phyloP scores from a whole-genome alignment of 2,797 vertebrate genomes.

The Dromococcyx pavoninus region DNA sequence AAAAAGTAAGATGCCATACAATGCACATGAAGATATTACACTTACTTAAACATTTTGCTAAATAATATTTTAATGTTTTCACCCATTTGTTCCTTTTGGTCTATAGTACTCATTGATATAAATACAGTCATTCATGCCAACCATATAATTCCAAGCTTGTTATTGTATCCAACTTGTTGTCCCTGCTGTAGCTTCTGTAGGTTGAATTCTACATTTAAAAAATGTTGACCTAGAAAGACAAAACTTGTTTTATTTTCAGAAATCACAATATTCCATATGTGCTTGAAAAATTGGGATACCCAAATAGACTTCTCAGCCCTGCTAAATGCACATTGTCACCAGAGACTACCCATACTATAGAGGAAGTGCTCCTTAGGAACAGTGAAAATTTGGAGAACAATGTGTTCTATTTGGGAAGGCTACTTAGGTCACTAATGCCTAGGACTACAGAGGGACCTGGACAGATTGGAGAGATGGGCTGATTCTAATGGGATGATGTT shows the following conservation, averaged over 20 bases:
- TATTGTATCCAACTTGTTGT: not conserved
- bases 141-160: not conserved
- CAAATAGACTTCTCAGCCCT: not conserved
- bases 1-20: not conserved
- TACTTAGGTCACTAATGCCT: not conserved
- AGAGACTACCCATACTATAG: not conserved
- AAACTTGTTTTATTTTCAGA: not conserved
- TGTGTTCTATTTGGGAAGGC: not conserved
- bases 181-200: not conserved
- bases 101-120: not conserved
- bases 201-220: not conserved
- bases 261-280: not conserved
- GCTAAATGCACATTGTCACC: not conserved
- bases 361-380: not conserved
- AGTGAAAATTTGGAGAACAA: not conserved
- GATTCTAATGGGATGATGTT: too few species aligned
- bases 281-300: not conserved
- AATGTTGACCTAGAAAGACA: not conserved
- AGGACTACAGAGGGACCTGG: too few species aligned
- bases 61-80: not conserved
- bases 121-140: not conserved
- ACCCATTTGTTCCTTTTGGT: not conserved
- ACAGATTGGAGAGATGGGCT: too few species aligned
- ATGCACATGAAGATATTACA: not conserved
- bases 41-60: not conserved